These are phyloP conservation scores for Bubo blakistoni DNA, from an alignment of 2,113 vertebrate genomes.

Conservation along the genomic window DNA sequence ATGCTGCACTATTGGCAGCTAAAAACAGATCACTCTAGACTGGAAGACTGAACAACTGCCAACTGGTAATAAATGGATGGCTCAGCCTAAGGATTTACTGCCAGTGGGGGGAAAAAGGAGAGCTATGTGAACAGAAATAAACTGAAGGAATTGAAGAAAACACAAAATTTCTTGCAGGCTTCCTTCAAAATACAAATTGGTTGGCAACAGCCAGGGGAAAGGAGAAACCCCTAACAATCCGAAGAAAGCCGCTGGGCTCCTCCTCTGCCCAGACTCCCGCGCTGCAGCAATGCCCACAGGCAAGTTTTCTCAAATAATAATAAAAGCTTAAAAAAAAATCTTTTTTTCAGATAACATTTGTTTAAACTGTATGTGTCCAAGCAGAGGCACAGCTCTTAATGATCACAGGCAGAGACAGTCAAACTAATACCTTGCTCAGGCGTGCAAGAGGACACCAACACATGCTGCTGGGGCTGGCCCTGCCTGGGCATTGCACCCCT, in stretches of 20 bases:
- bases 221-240: not conserved
- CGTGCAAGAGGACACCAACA: accelerated
- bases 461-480: accelerated
- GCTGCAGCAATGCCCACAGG: not conserved
- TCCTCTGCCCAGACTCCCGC: not conserved
- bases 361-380: not conserved
- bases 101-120: not conserved
- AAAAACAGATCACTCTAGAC: slow-evolving; percentile 43
- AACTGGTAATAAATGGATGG: slow-evolving; percentile 52
- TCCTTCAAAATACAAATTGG: not conserved
- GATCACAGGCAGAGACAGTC: not conserved
- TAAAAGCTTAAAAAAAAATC: not conserved
- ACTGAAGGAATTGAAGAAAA: slow-evolving; percentile 12
- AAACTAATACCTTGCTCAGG: not conserved
- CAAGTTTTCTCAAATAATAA: not conserved
- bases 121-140: slow-evolving; percentile 34
- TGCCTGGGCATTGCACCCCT: not conserved
- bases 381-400: not conserved
- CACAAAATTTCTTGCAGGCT: slow-evolving; percentile 20
- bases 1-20: slow-evolving; percentile 64
- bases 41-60: slow-evolving; percentile 58
- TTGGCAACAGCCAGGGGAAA: not conserved
- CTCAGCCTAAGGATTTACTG: slow-evolving; percentile 63
- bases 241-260: not conserved
- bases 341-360: no score